A percentile compares a stretch with the other conserved stretches of the same genome.
Evolutionary conservation across 2,797 vertebrate species (phyloP).

Genomic region (Rallus crepitans): DNA sequence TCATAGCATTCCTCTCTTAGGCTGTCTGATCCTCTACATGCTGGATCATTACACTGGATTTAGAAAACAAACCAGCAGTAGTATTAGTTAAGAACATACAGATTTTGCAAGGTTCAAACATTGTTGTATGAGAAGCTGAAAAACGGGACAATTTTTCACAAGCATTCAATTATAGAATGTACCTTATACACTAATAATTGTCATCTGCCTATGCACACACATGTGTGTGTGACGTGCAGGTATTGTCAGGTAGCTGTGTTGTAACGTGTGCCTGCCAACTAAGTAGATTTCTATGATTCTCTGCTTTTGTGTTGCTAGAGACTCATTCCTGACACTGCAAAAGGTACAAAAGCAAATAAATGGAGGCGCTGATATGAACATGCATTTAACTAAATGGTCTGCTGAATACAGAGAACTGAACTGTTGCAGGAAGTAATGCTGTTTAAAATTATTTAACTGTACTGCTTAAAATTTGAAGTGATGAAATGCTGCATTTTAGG

Average conservation of each 20-base stretch:
- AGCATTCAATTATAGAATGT: not conserved
- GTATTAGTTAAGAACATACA: not conserved
- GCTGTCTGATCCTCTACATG: not conserved
- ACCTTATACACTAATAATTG: not conserved
- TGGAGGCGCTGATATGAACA: rapidly evolving
- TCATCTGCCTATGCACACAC: rapidly evolving
- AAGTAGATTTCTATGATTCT: too few species aligned
- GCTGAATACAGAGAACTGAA: not conserved
- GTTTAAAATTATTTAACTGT: not conserved
- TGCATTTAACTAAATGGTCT: not conserved
- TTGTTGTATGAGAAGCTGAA: not conserved
- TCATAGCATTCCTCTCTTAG: not conserved
- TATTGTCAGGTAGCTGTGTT: not conserved
- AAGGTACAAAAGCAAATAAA: not conserved
- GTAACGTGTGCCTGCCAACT: not conserved
- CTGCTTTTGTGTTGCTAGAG: not conserved
- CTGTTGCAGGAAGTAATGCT: not conserved
- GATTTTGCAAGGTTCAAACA: not conserved
- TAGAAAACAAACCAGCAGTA: not conserved
- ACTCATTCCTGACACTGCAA: not conserved
- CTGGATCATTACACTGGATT: not conserved
- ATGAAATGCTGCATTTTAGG: not conserved
- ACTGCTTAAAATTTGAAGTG: not conserved
- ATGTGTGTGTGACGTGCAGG: too few species aligned
- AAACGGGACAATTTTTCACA: rapidly evolving